Conservation (phyloP, 2,797 vertebrate genomes). For the Micromesistius poutassou region DNA sequence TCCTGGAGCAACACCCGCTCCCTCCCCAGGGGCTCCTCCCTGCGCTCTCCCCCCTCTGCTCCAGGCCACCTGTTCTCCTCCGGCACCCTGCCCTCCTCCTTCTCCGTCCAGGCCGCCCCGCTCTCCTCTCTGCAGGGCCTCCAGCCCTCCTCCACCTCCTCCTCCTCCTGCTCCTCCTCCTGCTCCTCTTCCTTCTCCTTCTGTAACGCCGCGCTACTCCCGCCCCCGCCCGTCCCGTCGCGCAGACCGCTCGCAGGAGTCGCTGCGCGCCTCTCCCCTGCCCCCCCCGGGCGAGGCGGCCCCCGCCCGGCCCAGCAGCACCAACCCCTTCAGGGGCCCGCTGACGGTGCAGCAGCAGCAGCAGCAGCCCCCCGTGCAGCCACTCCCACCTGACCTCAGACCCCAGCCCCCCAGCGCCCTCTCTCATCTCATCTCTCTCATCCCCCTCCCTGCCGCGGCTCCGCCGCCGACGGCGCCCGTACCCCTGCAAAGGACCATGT, state of each 20-base stretch:
- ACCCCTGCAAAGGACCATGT: slow-evolving; percentile 49
- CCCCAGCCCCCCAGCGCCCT: slow-evolving; percentile 41
- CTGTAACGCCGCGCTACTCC: slow-evolving; percentile 58
- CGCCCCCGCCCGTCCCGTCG: slow-evolving; percentile 74
- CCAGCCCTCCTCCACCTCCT: slow-evolving; percentile 56
- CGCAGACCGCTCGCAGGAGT: slow-evolving; percentile 81
- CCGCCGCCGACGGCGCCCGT: slow-evolving; percentile 19
- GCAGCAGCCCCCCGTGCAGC: slow-evolving; percentile 38
- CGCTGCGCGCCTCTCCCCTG: slow-evolving; percentile 70
- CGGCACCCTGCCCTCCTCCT: slow-evolving; percentile 65
- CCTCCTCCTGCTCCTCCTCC: slow-evolving; percentile 58
- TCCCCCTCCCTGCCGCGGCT: slow-evolving; percentile 36
- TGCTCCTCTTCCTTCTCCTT: slow-evolving; percentile 62
- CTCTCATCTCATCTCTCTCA: slow-evolving; percentile 29
- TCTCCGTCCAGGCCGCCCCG: slow-evolving; percentile 66
- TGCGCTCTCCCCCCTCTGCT: slow-evolving; percentile 45
- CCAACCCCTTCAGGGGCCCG: slow-evolving; percentile 77
- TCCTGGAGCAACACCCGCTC: slow-evolving; percentile 73
- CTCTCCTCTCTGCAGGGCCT: slow-evolving; percentile 60
- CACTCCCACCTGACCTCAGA: slow-evolving; percentile 63
- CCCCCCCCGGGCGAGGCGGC: slow-evolving; percentile 69
- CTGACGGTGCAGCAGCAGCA: slow-evolving; percentile 58
- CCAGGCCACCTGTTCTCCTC: slow-evolving; percentile 44
- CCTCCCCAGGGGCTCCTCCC: slow-evolving; percentile 69
- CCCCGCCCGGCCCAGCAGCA: slow-evolving; percentile 67